Evolutionary conservation across 2,888 invertebrate genomes (phyloP).

Genomic region (Chalcosyrphus nemorum): DNA sequence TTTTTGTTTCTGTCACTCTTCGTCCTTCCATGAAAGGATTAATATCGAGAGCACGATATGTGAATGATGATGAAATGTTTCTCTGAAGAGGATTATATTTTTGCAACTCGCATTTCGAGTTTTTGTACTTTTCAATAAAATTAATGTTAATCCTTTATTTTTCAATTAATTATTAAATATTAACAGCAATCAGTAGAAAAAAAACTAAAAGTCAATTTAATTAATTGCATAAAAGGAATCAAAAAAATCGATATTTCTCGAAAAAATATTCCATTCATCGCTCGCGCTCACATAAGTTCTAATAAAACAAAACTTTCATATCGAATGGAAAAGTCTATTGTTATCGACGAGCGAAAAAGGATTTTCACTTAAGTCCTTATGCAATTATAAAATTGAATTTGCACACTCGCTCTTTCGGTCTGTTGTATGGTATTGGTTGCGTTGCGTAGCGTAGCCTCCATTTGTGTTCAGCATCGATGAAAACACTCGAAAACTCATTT

Average conservation of each 20-base stretch:
- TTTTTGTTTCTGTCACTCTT: neutral
- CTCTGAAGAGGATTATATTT: constrained; percentile 13
- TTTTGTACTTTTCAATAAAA: neutral
- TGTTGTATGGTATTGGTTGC: neutral
- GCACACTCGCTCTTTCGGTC: constrained; percentile 39
- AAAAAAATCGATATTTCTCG: constrained; percentile 60
- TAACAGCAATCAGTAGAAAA: neutral
- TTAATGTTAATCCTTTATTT: constrained; percentile 27
- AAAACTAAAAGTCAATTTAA: constrained; percentile 11
- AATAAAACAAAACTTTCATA: constrained; percentile 47
- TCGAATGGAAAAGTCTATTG: constrained; percentile 24
- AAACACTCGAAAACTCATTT: constrained; percentile 60
- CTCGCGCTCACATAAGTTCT: constrained; percentile 26
- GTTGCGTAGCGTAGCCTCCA: too few species aligned
- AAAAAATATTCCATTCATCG: neutral
- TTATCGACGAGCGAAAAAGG: constrained; percentile 40
- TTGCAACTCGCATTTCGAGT: neutral
- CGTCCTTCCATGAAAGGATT: constrained; percentile 39
- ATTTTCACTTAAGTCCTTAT: constrained; percentile 70
- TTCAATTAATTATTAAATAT: constrained; percentile 23
- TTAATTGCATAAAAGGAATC: constrained; percentile 12
- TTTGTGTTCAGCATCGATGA: constrained; percentile 34
- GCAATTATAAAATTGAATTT: constrained; percentile 72
- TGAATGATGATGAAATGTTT: neutral
- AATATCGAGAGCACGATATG: constrained; percentile 1